Percentiles rank a stretch among this genome's conserved stretches.
These are phyloP conservation scores for Lacanobia wlatinum DNA, from an alignment of 2,888 invertebrate genomes.

Conservation along the genomic window DNA sequence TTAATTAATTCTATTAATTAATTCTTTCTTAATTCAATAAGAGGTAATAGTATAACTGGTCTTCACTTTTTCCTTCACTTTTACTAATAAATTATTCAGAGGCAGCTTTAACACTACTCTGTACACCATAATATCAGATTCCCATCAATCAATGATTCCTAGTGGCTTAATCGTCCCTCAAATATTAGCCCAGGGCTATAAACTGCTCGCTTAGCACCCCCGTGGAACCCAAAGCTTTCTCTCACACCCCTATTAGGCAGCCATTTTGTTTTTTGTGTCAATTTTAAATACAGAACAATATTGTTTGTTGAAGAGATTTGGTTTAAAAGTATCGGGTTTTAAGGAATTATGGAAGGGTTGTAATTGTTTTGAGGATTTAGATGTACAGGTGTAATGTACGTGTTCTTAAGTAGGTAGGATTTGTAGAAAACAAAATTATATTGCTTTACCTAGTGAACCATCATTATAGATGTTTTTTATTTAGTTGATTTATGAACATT, in stretches of 20 bases:
- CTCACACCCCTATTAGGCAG: conserved; percentile 44
- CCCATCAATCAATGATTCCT: conserved; percentile 84
- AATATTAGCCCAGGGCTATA: conserved; percentile 84
- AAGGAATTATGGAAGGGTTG: background rate
- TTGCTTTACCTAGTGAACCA: no score
- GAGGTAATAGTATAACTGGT: no score
- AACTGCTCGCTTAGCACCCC: conserved; percentile 81
- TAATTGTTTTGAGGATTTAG: conserved; percentile 1
- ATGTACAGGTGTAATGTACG: background rate
- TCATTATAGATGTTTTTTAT: no score
- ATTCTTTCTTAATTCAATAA: no score
- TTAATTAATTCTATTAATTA: no score
- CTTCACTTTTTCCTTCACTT: no score
- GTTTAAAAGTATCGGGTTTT: conserved; percentile 46
- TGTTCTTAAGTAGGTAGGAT: no score
- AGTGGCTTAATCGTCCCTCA: conserved; percentile 85
- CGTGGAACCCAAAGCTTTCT: conserved; percentile 52
- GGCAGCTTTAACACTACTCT: conserved; percentile 69
- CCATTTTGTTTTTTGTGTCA: conserved; percentile 46
- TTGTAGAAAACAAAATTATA: background rate
- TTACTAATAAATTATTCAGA: background rate
- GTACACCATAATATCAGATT: conserved; percentile 72
- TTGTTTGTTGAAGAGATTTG: conserved; percentile 45
- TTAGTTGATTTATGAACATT: no score
- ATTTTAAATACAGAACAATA: conserved; percentile 39